phyloP scores from a whole-genome alignment of 2,797 vertebrate genomes.

The Halcyon smyrnensis region DNA sequence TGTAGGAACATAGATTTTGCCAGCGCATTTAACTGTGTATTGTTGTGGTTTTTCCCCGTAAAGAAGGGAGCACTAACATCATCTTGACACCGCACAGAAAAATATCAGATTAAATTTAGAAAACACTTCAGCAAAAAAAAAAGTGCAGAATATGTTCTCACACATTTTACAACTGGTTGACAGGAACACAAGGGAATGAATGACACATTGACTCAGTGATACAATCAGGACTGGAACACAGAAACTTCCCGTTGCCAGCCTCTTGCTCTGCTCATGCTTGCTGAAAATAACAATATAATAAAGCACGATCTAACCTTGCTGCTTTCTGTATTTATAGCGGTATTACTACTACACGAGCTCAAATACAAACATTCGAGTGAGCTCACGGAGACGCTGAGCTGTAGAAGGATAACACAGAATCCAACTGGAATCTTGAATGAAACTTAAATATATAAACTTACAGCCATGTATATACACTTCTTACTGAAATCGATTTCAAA shows the following conservation, averaged over 20 bases:
- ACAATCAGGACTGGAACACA: constrained; percentile 59
- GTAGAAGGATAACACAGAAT: background rate
- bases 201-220: constrained; percentile 69
- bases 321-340: constrained; percentile 22
- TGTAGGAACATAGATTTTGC: background rate
- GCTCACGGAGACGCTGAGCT: background rate
- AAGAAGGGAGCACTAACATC: constrained; percentile 33
- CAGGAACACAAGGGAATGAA: constrained; percentile 70
- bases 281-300: constrained; percentile 58
- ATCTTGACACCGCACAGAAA: constrained; percentile 64
- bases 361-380: background rate
- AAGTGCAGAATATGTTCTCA: constrained; percentile 68
- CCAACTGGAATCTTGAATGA: background rate
- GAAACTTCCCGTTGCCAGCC: constrained; percentile 34
- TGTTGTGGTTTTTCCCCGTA: background rate
- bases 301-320: constrained; percentile 32
- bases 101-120: constrained; percentile 71
- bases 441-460: background rate
- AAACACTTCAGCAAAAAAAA: constrained; percentile 38
- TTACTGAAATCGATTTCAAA: background rate
- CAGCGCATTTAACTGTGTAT: background rate
- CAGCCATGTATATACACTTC: background rate
- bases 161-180: constrained; percentile 72
- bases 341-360: constrained; percentile 4
- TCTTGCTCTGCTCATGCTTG: constrained; percentile 17